Percentiles rank a stretch among this genome's conserved stretches.
These are phyloP conservation scores for Sebastes kiyomatsui DNA, from an alignment of 2,797 vertebrate genomes.

Conservation along the genomic window DNA sequence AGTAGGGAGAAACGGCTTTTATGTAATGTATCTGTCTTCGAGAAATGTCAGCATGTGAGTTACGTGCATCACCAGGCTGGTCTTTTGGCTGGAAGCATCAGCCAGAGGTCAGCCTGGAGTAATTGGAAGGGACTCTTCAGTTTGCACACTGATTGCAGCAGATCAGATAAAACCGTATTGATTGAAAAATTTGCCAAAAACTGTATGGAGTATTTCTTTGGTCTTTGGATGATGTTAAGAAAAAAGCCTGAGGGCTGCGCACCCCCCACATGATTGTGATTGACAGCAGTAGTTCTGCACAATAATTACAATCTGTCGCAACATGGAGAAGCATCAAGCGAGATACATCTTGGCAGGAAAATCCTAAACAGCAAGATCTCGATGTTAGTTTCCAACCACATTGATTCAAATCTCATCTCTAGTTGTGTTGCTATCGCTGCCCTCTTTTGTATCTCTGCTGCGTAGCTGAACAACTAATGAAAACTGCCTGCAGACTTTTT, in stretches of 20 bases:
- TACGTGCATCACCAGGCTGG: neutral
- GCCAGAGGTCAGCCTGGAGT: neutral
- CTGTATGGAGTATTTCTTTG: neutral
- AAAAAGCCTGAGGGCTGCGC: neutral
- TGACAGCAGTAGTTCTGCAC: neutral
- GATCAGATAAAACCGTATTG: neutral
- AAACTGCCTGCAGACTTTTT: neutral
- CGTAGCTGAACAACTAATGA: neutral
- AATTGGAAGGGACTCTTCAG: neutral
- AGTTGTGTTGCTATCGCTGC: neutral
- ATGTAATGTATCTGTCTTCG: neutral
- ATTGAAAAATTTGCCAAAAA: slow-evolving; percentile 4
- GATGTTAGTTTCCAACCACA: neutral
- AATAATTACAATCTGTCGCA: neutral
- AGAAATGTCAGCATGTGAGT: neutral
- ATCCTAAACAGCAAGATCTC: neutral
- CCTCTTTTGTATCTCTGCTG: neutral
- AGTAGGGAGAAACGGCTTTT: neutral
- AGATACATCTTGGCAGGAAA: neutral
- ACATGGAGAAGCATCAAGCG: neutral
- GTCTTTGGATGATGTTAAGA: neutral
- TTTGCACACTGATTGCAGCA: neutral
- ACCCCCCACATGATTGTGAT: neutral
- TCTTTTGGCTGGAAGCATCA: neutral
- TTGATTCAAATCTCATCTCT: neutral